Conservation (phyloP, 2,113 vertebrate species). For the Neofelis nebulosa region DNA sequence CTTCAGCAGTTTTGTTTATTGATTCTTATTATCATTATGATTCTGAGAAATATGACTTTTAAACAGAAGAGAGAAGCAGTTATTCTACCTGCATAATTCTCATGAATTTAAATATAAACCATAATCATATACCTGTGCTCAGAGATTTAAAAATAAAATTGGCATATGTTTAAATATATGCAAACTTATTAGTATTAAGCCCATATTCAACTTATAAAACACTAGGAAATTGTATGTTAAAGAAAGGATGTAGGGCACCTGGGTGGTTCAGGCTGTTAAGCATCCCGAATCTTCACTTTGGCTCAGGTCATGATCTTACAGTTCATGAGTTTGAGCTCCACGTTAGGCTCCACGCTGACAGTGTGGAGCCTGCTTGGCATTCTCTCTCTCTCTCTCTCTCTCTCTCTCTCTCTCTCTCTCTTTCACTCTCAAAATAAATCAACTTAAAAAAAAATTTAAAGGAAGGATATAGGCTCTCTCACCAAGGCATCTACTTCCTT, state of each 20-base stretch:
- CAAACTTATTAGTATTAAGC: background rate
- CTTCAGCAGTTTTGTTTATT: constrained; percentile 12
- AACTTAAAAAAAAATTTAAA: background rate
- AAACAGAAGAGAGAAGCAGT: background rate
- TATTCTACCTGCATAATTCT: background rate
- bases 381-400: no score
- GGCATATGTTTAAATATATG: background rate
- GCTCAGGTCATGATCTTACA: no score
- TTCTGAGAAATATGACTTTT: constrained; percentile 27
- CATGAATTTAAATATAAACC: background rate
- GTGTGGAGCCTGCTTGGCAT: no score
- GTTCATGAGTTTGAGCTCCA: no score
- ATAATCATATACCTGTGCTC: background rate
- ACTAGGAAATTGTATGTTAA: background rate
- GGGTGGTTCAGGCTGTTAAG: no score
- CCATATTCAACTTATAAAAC: background rate
- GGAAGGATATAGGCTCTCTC: background rate
- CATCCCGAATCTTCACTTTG: no score
- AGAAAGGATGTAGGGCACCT: background rate
- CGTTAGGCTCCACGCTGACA: no score
- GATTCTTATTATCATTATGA: background rate
- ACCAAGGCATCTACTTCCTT: background rate
- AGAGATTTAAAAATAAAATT: constrained; percentile 9
- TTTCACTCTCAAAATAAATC: no score
- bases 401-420: no score